Base-by-base conservation (phyloP, 1,140 invertebrate genomes). In the Drosophila orosa region DNA sequence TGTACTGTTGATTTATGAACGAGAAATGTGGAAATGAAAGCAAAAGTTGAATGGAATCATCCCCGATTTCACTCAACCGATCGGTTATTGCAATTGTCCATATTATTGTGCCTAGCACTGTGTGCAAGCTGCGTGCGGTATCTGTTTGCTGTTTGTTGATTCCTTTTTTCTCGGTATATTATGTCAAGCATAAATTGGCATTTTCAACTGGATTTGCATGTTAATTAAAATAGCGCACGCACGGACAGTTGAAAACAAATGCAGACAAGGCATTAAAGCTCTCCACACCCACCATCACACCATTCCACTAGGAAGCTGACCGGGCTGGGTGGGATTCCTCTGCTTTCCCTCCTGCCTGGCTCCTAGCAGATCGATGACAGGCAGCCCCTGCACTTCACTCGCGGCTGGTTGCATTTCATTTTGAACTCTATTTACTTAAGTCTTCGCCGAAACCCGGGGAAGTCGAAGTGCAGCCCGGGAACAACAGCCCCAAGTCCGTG, bases 151-250 rank as follows among this genome's bases (percentile, higher is more conserved):
- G 66, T 68, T 65, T 68, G 56, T 59, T 45, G 31, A 58, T 67
- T 71, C 65, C 52, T 74, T 47, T 74, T 69, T 78, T 79, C 63
- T 74, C 65, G 45, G 58, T 81, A 81, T 87, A 86, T 86, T 80
- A 87, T 87, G 84, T 80, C 83, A 89, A 84, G 84, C 83, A 89
- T 84, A 89, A 87, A 87, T 90, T 87, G 84, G 84, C 85, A 87
- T 89, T 87, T 77, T 87, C 84, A 84, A 87, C 84, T 87, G 84
- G 84, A 87, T 87, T 87, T 87, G 84, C 84, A 87, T 87, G 84
- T 87, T 87, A 87, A 87, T 87, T 87, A 87, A 87, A 87, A 87
- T 87, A 84, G 61, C 73, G 76, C 71, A 86, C 72, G 76, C 84
- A 89, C 79, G 72, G 84, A 89, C 80, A 87, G 84, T 68, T 80